phyloP scores from a whole-genome alignment of 2,888 invertebrate genomes.

The Xestia rhomboidea region DNA sequence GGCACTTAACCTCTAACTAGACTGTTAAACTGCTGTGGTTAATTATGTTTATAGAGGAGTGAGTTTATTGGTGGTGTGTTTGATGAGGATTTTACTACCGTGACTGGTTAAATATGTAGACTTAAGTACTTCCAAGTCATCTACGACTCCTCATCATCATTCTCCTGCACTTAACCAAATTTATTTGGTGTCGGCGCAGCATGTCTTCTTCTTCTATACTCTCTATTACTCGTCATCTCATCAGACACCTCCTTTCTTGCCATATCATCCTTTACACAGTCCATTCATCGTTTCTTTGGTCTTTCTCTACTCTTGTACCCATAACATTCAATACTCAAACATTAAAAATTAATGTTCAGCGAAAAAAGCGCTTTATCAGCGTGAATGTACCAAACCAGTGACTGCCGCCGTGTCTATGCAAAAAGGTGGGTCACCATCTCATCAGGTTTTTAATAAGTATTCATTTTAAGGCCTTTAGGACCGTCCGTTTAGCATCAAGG shows the following conservation, averaged over 20 bases:
- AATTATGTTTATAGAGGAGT: slow-evolving; percentile 14
- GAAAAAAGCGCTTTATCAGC: neutral
- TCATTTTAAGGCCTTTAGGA: neutral
- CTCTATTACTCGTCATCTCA: too few species aligned
- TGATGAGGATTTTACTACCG: neutral
- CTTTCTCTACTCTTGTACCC: too few species aligned
- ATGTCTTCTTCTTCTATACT: too few species aligned
- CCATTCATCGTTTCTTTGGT: too few species aligned
- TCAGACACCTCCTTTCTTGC: too few species aligned
- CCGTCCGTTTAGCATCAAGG: neutral
- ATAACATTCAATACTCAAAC: too few species aligned
- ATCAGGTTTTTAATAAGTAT: neutral
- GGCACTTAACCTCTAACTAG: slow-evolving; percentile 15
- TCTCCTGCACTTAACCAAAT: too few species aligned
- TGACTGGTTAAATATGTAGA: neutral
- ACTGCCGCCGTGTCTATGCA: neutral
- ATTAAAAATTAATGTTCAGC: neutral
- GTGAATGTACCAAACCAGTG: neutral
- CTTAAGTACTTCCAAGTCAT: neutral
- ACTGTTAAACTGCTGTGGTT: slow-evolving; percentile 13
- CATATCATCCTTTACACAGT: too few species aligned
- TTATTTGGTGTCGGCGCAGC: too few species aligned
- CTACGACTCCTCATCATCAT: too few species aligned
- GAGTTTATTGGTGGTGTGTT: neutral
- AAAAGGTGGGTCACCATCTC: neutral